phyloP scores from a whole-genome alignment of 2,888 invertebrate genomes.

The Eupithecia inturbata region DNA sequence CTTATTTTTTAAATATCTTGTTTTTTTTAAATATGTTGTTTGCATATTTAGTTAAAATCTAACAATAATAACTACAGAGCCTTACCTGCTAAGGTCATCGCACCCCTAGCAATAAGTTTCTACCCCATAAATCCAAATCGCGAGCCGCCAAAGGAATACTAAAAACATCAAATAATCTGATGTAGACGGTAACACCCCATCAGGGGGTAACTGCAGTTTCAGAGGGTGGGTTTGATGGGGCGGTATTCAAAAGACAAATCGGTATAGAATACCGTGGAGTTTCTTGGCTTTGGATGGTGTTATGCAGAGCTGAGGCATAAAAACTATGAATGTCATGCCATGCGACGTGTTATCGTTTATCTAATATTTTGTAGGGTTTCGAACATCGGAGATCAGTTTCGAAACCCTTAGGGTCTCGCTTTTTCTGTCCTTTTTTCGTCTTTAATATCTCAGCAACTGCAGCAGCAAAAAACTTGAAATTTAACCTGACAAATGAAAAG shows the following conservation, averaged over 20 bases:
- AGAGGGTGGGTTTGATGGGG: slow-evolving; percentile 54
- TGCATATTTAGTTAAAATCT: too few species aligned
- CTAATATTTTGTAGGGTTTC: too few species aligned
- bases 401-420: too few species aligned
- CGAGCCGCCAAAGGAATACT: slow-evolving; percentile 35
- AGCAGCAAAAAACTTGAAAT: too few species aligned
- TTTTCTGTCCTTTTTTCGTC: too few species aligned
- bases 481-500: too few species aligned
- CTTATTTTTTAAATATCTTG: too few species aligned
- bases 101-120: slow-evolving; percentile 16
- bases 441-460: too few species aligned
- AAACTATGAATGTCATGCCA: not conserved
- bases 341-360: not conserved
- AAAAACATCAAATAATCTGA: slow-evolving; percentile 41
- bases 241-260: slow-evolving; percentile 65
- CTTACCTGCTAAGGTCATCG: slow-evolving; percentile 12
- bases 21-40: too few species aligned
- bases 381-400: too few species aligned
- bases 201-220: slow-evolving; percentile 53
- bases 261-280: slow-evolving; percentile 36
- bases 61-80: not conserved
- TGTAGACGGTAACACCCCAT: slow-evolving; percentile 50
- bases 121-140: slow-evolving; percentile 32
- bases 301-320: slow-evolving; percentile 47
- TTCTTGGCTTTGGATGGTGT: slow-evolving; percentile 42